These are phyloP conservation scores for Drosophila mulleri DNA, from an alignment of 2,888 invertebrate genomes.

Conservation along the genomic window DNA sequence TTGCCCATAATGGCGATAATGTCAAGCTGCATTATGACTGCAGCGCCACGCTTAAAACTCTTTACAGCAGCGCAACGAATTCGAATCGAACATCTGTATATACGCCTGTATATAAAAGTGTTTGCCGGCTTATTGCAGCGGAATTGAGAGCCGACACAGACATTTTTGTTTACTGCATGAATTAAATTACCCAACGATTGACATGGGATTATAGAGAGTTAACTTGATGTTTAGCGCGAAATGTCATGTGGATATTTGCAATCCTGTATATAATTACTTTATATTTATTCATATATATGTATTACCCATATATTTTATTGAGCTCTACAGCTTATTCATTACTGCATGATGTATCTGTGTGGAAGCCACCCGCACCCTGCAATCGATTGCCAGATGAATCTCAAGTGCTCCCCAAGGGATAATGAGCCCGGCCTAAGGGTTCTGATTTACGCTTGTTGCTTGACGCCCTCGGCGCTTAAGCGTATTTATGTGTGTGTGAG, in stretches of 20 bases:
- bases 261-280: neutral
- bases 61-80: neutral
- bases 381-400: conserved; percentile 52
- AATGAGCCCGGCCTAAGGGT: conserved; percentile 56
- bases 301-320: neutral
- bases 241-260: neutral
- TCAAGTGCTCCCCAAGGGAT: conserved; percentile 68
- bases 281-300: neutral
- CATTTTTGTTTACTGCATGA: neutral
- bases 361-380: conserved; percentile 28
- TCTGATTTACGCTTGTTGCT: conserved; percentile 45
- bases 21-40: conserved; percentile 17
- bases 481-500: neutral
- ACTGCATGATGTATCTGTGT: conserved; percentile 25
- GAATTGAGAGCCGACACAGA: neutral
- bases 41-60: conserved; percentile 6
- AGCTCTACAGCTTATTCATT: conserved; percentile 19
- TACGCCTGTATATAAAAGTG: neutral
- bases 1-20: conserved; percentile 17
- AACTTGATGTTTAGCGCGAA: neutral
- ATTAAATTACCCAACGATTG: neutral
- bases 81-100: neutral
- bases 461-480: conserved; percentile 14
- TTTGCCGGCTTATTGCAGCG: neutral
- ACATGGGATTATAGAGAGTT: neutral